phyloP scores from a whole-genome alignment of 2,888 invertebrate species.

The Euplexia lucipara region DNA sequence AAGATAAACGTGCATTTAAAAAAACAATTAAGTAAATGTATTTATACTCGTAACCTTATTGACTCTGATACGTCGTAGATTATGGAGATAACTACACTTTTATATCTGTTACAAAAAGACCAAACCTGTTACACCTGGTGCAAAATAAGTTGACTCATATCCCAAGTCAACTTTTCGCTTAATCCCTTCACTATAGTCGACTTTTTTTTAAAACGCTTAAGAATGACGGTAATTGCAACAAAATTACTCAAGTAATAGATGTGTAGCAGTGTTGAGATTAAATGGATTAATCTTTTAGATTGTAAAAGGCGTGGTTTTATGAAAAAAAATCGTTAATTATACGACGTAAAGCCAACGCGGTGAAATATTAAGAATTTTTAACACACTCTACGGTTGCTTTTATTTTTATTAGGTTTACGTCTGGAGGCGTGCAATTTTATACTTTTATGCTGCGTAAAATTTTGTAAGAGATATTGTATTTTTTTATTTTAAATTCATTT shows the following conservation, averaged over 20 bases:
- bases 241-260: slow-evolving; percentile 55
- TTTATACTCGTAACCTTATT: too few species aligned
- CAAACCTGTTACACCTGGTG: neutral
- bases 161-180: slow-evolving; percentile 1
- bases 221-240: slow-evolving; percentile 45
- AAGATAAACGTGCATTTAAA: too few species aligned
- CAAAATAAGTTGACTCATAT: slow-evolving; percentile 11
- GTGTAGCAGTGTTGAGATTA: slow-evolving; percentile 40
- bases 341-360: slow-evolving; percentile 12
- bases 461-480: slow-evolving; percentile 32
- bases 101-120: neutral
- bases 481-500: slow-evolving; percentile 45
- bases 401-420: slow-evolving; percentile 42
- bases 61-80: neutral
- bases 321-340: slow-evolving; percentile 42
- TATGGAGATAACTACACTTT: neutral
- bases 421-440: slow-evolving; percentile 53
- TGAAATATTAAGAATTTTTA: slow-evolving; percentile 52
- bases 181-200: slow-evolving; percentile 11
- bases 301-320: slow-evolving; percentile 39
- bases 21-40: too few species aligned
- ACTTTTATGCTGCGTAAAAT: slow-evolving; percentile 56
- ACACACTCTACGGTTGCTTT: slow-evolving; percentile 42
- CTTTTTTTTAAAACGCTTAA: slow-evolving; percentile 20
- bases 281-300: slow-evolving; percentile 54